phyloP scores from a whole-genome alignment of 1,140 invertebrate species.

The Caenorhabditis elegans region DNA sequence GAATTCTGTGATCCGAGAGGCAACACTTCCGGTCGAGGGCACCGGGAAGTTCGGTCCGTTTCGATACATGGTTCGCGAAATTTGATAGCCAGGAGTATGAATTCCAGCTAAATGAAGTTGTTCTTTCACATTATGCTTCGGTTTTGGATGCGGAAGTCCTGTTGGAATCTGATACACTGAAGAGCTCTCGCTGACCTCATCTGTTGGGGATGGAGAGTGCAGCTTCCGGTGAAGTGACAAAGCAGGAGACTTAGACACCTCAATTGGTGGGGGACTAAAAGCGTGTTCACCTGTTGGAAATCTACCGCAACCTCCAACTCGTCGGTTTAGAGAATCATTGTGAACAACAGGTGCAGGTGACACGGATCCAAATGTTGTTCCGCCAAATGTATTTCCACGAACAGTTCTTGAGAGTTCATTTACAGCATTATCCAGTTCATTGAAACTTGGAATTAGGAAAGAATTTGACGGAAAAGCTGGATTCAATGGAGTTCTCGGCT shows the following conservation, averaged over 20 bases:
- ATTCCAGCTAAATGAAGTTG: conserved; percentile 54
- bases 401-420: conserved; percentile 41
- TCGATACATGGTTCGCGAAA: conserved; percentile 11
- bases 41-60: conserved; percentile 34
- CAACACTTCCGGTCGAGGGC: conserved; percentile 53
- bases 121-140: conserved; percentile 56
- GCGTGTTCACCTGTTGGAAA: conserved; percentile 50
- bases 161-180: conserved; percentile 49
- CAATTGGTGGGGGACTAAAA: conserved; percentile 44
- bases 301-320: conserved; percentile 47
- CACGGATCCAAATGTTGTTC: background rate
- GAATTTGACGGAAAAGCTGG: background rate
- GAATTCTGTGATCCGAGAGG: conserved; percentile 53
- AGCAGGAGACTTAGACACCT: background rate
- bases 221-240: background rate
- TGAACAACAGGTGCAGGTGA: background rate
- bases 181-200: conserved; percentile 46
- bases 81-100: conserved; percentile 22
- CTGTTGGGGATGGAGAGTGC: conserved; percentile 45
- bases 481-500: background rate
- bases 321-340: background rate
- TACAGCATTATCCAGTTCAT: conserved; percentile 51
- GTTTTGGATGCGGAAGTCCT: conserved; percentile 54
- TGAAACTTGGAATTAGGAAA: conserved; percentile 45
- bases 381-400: background rate